Conservation (phyloP, 2,888 invertebrate genomes). For the Bugulina stolonifera region DNA sequence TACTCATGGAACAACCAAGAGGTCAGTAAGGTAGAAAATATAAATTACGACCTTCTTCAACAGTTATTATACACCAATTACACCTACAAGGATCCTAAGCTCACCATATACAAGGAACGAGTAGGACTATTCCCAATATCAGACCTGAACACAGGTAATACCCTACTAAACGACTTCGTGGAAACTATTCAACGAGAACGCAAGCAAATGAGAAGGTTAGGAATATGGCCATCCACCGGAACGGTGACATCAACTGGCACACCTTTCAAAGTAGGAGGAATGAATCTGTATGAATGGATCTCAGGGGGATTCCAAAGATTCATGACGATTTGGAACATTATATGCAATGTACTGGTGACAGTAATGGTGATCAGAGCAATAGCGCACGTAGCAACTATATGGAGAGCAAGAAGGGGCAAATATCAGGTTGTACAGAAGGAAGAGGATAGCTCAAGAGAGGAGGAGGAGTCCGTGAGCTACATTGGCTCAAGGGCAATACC, state of each 20-base stretch:
- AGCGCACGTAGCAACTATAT: too few species aligned
- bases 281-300: too few species aligned
- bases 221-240: not conserved
- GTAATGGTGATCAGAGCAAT: not conserved
- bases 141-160: not conserved
- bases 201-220: not conserved
- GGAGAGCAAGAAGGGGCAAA: too few species aligned
- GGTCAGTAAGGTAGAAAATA: too few species aligned
- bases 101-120: not conserved
- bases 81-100: not conserved
- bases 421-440: too few species aligned
- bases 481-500: not conserved
- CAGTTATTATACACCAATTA: too few species aligned
- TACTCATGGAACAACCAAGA: too few species aligned
- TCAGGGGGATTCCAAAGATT: not conserved
- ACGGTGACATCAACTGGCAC: not conserved
- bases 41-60: too few species aligned
- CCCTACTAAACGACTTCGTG: not conserved
- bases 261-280: not conserved
- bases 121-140: not conserved
- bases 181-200: not conserved
- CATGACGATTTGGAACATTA: not conserved
- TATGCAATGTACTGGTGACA: not conserved
- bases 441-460: too few species aligned
- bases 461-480: too few species aligned